Evolutionary conservation across 1,140 invertebrate species (phyloP).

Genomic region (Aporrectodea caliginosa): DNA sequence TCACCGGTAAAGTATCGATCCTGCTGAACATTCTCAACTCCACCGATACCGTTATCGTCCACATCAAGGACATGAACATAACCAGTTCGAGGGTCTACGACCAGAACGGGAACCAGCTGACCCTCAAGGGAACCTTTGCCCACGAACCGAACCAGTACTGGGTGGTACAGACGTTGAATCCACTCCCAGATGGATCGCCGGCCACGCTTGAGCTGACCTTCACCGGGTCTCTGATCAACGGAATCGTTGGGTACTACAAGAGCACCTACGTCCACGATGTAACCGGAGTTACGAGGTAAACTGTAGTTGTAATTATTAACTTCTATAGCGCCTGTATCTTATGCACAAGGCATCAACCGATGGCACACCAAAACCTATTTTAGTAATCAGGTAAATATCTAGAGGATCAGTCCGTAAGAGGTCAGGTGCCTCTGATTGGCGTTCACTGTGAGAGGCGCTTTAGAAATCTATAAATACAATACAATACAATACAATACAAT

Average conservation of each 20-base stretch:
- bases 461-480: too few relatives aligned
- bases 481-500: too few relatives aligned
- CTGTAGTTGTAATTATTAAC: too few relatives aligned
- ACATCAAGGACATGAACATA: conserved; percentile 53
- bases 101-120: conserved; percentile 36
- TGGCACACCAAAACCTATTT: too few relatives aligned
- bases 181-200: conserved; percentile 52
- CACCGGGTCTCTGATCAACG: conserved; percentile 63
- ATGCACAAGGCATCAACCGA: too few relatives aligned
- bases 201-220: conserved; percentile 60
- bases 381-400: too few relatives aligned
- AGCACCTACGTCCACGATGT: conserved; percentile 66
- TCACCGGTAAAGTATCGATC: conserved; percentile 49
- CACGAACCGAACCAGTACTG: conserved; percentile 65
- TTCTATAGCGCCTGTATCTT: too few relatives aligned
- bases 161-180: conserved; percentile 60
- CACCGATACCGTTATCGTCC: conserved; percentile 54
- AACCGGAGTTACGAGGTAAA: conserved; percentile 47
- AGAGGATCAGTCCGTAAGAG: too few relatives aligned
- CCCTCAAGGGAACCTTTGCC: conserved; percentile 53
- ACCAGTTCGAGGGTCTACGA: conserved; percentile 38
- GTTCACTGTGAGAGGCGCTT: too few relatives aligned
- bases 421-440: too few relatives aligned
- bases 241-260: conserved; percentile 74
- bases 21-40: conserved; percentile 42